phyloP scores from a whole-genome alignment of 1,140 invertebrate genomes.

The Bombyx mandarina region DNA sequence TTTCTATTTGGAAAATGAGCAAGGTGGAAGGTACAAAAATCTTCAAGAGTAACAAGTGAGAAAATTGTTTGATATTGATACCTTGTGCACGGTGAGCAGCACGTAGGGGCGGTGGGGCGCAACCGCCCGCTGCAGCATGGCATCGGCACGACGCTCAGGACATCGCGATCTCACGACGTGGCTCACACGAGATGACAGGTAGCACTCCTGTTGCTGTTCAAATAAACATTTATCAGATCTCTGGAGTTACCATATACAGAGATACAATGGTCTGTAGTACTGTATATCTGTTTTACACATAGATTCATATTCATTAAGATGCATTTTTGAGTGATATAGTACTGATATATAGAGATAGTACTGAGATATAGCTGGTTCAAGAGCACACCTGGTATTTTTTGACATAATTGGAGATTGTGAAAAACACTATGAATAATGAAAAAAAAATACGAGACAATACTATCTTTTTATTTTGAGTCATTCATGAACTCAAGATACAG shows the following conservation, averaged over 20 bases:
- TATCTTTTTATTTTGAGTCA: too few species aligned
- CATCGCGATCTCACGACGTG: slow-evolving; percentile 41
- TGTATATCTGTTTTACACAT: neutral
- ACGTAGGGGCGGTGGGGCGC: slow-evolving; percentile 59
- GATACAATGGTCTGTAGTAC: neutral
- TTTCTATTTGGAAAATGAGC: too few species aligned
- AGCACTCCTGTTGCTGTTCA: slow-evolving; percentile 53
- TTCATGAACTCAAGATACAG: too few species aligned
- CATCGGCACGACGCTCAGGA: slow-evolving; percentile 39
- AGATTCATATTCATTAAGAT: neutral
- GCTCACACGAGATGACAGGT: slow-evolving; percentile 52
- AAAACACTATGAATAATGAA: too few species aligned
- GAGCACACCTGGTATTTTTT: too few species aligned
- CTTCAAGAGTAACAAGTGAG: neutral
- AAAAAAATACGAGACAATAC: too few species aligned
- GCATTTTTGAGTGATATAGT: too few species aligned
- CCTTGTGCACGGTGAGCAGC: slow-evolving; percentile 73
- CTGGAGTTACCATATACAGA: too few species aligned
- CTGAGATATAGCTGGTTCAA: too few species aligned
- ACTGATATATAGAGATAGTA: too few species aligned
- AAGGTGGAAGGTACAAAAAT: too few species aligned
- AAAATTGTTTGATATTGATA: slow-evolving; percentile 8
- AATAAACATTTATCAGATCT: slow-evolving; percentile 4
- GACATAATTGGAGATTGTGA: too few species aligned
- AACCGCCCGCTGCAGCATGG: slow-evolving; percentile 65